These are phyloP conservation scores for Himantopus leucocephalus DNA, from an alignment of 2,113 vertebrate genomes.

Conservation along the genomic window DNA sequence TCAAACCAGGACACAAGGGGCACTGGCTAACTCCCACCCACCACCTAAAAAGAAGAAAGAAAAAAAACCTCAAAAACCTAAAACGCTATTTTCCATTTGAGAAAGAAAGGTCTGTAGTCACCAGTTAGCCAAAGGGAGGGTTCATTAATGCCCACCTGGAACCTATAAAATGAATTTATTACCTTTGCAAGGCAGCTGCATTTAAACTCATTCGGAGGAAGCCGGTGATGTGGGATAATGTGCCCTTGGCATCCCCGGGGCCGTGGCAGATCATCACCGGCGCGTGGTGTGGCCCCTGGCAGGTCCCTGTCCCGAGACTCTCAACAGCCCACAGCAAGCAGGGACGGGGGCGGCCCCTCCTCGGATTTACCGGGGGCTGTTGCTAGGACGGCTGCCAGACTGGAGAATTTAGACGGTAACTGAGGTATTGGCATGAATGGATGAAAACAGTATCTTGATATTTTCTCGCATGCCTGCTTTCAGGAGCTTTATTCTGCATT, in stretches of 20 bases:
- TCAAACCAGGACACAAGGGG: no score
- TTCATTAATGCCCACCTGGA: neutral
- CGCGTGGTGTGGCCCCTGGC: accelerated
- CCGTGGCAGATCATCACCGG: accelerated
- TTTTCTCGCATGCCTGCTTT: neutral
- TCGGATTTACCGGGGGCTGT: neutral
- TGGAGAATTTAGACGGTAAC: neutral
- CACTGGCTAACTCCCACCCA: neutral
- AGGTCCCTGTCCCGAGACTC: neutral
- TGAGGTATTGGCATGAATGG: neutral
- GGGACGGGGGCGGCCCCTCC: accelerated
- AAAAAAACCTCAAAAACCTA: accelerated
- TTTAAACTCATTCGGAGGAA: neutral
- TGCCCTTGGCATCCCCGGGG: no score
- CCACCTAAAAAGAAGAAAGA: neutral
- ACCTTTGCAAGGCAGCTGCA: neutral
- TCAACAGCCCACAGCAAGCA: accelerated
- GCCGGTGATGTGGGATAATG: neutral
- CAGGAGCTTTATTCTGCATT: neutral
- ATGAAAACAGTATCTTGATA: neutral
- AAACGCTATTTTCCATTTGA: neutral
- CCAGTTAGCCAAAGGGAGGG: neutral
- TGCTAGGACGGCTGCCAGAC: neutral
- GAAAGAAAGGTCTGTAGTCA: neutral
- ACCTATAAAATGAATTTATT: neutral